phyloP scores from a whole-genome alignment of 2,797 vertebrate genomes.

The Dipus sagitta region DNA sequence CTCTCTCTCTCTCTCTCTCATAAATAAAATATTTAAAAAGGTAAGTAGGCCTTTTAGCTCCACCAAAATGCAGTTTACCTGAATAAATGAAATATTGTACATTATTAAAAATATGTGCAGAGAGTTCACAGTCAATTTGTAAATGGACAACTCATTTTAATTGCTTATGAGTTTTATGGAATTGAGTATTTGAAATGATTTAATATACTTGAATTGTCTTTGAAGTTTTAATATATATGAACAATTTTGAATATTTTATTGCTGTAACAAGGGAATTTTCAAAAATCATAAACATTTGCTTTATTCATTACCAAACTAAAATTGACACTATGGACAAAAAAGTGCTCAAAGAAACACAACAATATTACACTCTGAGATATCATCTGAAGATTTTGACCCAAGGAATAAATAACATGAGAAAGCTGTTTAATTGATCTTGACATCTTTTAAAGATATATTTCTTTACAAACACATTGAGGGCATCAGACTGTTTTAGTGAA shows the following conservation, averaged over 20 bases:
- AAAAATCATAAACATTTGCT: constrained; percentile 43
- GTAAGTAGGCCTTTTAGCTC: neutral
- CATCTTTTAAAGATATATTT: neutral
- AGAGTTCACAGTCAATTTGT: neutral
- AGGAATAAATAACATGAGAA: neutral
- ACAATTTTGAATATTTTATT: neutral
- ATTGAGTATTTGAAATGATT: neutral
- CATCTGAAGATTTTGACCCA: neutral
- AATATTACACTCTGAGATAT: constrained; percentile 30
- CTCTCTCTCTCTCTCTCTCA: no score
- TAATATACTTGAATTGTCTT: neutral
- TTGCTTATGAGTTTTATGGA: neutral
- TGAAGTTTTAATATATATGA: neutral
- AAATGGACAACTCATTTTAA: neutral
- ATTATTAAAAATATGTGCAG: neutral
- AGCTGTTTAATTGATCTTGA: neutral
- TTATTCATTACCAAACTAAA: neutral
- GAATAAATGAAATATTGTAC: neutral
- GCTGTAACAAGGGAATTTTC: neutral
- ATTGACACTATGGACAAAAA: neutral
- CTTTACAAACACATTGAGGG: neutral
- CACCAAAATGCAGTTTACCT: neutral
- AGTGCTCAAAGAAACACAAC: neutral
- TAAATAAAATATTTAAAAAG: neutral
- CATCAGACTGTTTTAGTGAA: neutral